Conservation (phyloP, 2,113 vertebrate species). For the Trochalopteron elliotii region DNA sequence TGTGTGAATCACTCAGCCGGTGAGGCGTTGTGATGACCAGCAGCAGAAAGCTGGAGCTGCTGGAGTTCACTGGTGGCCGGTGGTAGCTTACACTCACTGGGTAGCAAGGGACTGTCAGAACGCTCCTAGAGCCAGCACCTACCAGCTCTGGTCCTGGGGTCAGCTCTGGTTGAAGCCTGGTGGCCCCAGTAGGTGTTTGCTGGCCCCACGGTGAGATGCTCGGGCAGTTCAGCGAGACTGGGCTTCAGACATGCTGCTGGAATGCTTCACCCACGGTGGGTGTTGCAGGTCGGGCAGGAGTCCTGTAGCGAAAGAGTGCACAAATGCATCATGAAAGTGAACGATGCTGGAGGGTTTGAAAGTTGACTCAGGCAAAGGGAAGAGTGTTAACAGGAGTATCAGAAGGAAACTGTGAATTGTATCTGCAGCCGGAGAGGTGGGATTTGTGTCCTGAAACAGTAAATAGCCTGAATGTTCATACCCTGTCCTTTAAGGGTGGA, state of each 20-base stretch:
- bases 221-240: fast-evolving
- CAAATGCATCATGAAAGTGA: fast-evolving
- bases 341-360: fast-evolving
- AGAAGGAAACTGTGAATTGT: neutral
- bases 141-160: too few relatives aligned
- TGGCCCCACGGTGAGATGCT: neutral
- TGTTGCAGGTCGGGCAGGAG: fast-evolving
- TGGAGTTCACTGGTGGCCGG: neutral
- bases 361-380: neutral
- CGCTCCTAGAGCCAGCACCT: neutral
- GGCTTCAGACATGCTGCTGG: neutral
- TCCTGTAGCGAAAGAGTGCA: neutral
- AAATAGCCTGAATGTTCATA: neutral
- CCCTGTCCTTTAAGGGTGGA: neutral
- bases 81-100: neutral
- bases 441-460: neutral
- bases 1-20: fast-evolving
- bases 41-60: neutral
- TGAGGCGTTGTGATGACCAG: fast-evolving
- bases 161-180: neutral
- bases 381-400: neutral
- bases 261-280: neutral
- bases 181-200: too few relatives aligned
- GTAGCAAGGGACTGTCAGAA: neutral
- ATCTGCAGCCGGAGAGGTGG: neutral